phyloP scores from a whole-genome alignment of 1,140 invertebrate genomes.

The Varroa destructor region DNA sequence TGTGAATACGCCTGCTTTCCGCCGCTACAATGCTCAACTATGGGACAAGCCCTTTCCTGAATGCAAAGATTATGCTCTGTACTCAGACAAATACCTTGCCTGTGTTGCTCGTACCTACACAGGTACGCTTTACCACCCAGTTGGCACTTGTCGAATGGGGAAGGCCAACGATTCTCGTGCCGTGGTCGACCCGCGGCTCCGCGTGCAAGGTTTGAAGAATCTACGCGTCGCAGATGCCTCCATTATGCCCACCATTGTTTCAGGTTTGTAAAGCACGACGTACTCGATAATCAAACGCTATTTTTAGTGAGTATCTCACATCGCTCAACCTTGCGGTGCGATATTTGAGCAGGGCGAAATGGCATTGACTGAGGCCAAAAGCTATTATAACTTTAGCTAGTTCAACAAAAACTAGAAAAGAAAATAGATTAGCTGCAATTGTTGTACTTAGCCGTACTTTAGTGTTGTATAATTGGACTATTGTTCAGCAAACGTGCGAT shows the following conservation, averaged over 20 bases:
- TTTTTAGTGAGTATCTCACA: too few species aligned
- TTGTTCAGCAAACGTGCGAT: too few species aligned
- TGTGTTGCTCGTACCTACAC: conserved; percentile 57
- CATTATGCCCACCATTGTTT: conserved; percentile 33
- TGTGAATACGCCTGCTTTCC: conserved; percentile 48
- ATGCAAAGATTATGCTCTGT: conserved; percentile 56
- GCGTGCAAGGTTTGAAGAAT: conserved; percentile 32
- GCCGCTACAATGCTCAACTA: conserved; percentile 56
- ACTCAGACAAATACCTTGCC: conserved; percentile 63
- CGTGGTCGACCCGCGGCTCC: conserved; percentile 49
- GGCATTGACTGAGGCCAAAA: too few species aligned
- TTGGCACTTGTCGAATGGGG: conserved; percentile 75
- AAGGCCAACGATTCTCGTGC: conserved; percentile 48
- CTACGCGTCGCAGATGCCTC: conserved; percentile 36
- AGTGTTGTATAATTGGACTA: too few species aligned
- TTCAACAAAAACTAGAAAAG: too few species aligned
- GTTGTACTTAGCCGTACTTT: too few species aligned
- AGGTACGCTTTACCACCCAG: conserved; percentile 61
- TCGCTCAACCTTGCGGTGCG: too few species aligned
- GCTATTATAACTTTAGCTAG: too few species aligned
- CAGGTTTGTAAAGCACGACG: not conserved
- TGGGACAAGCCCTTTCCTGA: conserved; percentile 56
- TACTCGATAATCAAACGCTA: too few species aligned
- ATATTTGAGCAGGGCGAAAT: too few species aligned
- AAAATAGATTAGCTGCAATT: too few species aligned